phyloP scores from a whole-genome alignment of 2,888 invertebrate genomes.

The Cryptus armator region DNA sequence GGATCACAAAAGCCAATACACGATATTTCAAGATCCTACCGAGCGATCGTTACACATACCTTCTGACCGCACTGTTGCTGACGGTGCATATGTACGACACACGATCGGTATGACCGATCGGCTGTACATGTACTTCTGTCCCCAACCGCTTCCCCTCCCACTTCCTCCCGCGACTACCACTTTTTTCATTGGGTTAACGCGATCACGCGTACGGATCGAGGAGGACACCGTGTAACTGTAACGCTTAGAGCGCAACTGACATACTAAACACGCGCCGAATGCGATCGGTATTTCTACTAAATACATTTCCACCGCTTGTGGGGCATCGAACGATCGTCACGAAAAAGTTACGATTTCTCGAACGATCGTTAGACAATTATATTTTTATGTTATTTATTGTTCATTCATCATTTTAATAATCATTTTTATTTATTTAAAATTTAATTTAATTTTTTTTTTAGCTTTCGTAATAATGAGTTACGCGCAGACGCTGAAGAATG shows the following conservation, averaged over 20 bases:
- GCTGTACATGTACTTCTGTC: conserved; percentile 8
- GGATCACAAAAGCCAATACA: conserved; percentile 47
- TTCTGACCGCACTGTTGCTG: conserved; percentile 10
- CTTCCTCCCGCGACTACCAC: not conserved
- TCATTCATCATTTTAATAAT: not conserved
- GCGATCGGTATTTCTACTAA: conserved; percentile 73
- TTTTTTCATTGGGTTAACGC: conserved; percentile 19
- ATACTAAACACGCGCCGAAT: conserved; percentile 80
- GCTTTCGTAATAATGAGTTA: too few species aligned
- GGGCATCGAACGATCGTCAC: not conserved
- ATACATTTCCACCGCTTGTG: conserved; percentile 59
- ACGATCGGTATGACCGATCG: conserved; percentile 33
- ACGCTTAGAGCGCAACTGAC: conserved; percentile 68
- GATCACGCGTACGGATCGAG: not conserved
- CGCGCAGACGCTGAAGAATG: not conserved
- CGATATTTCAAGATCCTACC: conserved; percentile 20
- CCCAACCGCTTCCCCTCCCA: not conserved
- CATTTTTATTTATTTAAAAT: too few species aligned
- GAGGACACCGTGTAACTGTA: conserved; percentile 76
- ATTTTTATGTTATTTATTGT: not conserved
- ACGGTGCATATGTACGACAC: conserved; percentile 18
- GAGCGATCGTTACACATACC: conserved; percentile 12
- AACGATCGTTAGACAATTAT: not conserved
- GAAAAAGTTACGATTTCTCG: not conserved
- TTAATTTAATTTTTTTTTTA: too few species aligned